Base-by-base conservation (phyloP, 1,140 invertebrate species). In the Dreissena polymorpha region DNA sequence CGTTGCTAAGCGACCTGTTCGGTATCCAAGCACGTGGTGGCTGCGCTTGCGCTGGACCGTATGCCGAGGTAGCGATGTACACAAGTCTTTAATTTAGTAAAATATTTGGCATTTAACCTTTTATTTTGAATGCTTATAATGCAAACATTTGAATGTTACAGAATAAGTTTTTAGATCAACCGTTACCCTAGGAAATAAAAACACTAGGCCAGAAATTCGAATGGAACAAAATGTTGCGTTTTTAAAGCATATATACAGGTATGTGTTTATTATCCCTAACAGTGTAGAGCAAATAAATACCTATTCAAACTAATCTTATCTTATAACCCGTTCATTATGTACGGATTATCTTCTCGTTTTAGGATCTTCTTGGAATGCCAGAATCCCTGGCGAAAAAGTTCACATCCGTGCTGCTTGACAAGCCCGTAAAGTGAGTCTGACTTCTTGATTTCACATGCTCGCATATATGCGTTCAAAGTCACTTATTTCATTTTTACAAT, bases 1-100 rank as follows among this genome's bases (percentile, higher is more conserved):
- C 96, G 2, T 94, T 98, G 1, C 94, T 98, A 10, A 98, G 98
- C 88, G 97, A 98, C 90, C 95, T 98, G 13, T 98, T 97, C 90
- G 97, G 97, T 0, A 97, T 98, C 57, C 97, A 98, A 92, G 96
- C 96, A 0, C 94, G 97, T 87, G 96, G 96, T 13, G 97, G 97
- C 2, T 97, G 96, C 93, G 95, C 95, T 0, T 97, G 96, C 93
- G 96, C 96, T 51, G 96, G 96, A 71, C 95, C 96, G 74, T 98
- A 98, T 90, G 96, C 96, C 14, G 39, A 82, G 76, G 88, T 89
- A 57, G 65, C 6, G 3, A 18, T 60, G 10, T 60, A 23, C 39
- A 39, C 2, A 39, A 2, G 39, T 39, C 39, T 39, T 39, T 8
- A 39, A 39, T 39, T 5, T 39, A 39, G 39, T 39, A 39, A 2